Conservation (phyloP, 2,797 vertebrate species). For the Cetoscarus ocellatus region DNA sequence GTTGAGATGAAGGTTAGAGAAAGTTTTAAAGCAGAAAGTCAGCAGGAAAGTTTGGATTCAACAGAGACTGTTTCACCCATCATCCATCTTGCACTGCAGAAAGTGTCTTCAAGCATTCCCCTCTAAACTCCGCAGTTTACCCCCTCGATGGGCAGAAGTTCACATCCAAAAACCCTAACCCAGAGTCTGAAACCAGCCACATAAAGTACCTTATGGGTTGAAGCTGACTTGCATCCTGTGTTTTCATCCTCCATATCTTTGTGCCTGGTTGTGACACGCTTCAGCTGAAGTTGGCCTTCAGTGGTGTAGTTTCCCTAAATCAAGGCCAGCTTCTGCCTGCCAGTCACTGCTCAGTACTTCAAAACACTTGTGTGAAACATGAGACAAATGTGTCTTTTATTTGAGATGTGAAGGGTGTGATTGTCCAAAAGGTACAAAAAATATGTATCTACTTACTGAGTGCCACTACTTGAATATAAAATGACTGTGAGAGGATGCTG, state of each 20-base stretch:
- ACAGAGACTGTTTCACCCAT: conserved; percentile 5
- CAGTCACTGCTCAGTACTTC: conserved; percentile 18
- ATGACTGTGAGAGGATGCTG: conserved; percentile 45
- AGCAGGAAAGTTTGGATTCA: conserved; percentile 7
- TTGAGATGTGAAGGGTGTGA: conserved; percentile 41
- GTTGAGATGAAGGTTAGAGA: conserved; percentile 22
- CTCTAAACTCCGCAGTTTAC: conserved; percentile 21
- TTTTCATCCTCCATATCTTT: conserved; percentile 31
- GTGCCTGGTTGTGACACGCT: conserved; percentile 31
- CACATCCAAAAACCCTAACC: not conserved
- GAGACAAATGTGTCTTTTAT: conserved; percentile 10
- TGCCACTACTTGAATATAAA: conserved; percentile 69
- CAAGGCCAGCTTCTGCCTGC: conserved; percentile 24
- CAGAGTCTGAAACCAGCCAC: conserved; percentile 26
- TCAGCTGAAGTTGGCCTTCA: conserved; percentile 29
- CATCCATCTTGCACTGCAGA: conserved; percentile 36
- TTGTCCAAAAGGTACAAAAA: conserved; percentile 51
- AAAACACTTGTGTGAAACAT: conserved; percentile 17
- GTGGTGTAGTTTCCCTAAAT: conserved; percentile 5
- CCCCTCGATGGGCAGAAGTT: conserved; percentile 21
- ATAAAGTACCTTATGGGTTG: conserved; percentile 15
- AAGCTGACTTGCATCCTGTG: conserved; percentile 24
- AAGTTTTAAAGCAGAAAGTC: conserved; percentile 31
- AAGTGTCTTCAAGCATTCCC: conserved; percentile 54
- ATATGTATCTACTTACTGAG: conserved; percentile 40